These are phyloP conservation scores for Semnornis frantzii DNA, from an alignment of 2,113 vertebrate species.

Conservation along the genomic window DNA sequence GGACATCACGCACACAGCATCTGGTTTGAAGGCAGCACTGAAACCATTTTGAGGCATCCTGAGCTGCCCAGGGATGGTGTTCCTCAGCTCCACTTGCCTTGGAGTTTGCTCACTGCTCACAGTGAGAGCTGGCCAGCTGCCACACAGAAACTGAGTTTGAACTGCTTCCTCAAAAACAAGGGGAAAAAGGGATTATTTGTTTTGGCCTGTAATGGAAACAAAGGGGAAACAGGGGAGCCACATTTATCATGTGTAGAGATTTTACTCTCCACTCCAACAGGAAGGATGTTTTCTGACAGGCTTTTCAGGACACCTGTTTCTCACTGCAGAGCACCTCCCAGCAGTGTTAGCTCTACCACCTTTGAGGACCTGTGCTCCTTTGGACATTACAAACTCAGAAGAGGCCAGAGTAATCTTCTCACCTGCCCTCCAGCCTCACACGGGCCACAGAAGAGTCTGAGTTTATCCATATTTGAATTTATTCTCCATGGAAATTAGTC, in stretches of 20 bases:
- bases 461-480: background rate
- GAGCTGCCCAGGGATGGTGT: background rate
- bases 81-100: background rate
- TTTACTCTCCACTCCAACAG: background rate
- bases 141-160: background rate
- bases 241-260: background rate
- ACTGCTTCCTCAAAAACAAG: background rate
- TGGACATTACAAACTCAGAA: background rate
- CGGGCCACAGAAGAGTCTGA: background rate
- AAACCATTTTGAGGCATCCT: background rate
- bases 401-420: background rate
- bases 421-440: background rate
- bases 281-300: background rate
- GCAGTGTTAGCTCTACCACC: background rate
- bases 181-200: background rate
- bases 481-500: background rate
- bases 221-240: background rate
- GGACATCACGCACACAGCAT: background rate
- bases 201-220: background rate
- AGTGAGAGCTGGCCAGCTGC: background rate
- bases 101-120: background rate
- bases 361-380: background rate
- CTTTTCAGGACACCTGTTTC: background rate
- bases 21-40: background rate
- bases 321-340: background rate